A percentile compares a stretch with the other conserved stretches of the same genome.
phyloP scores from a whole-genome alignment of 2,113 vertebrate genomes.

The Rhinolophus sinicus region DNA sequence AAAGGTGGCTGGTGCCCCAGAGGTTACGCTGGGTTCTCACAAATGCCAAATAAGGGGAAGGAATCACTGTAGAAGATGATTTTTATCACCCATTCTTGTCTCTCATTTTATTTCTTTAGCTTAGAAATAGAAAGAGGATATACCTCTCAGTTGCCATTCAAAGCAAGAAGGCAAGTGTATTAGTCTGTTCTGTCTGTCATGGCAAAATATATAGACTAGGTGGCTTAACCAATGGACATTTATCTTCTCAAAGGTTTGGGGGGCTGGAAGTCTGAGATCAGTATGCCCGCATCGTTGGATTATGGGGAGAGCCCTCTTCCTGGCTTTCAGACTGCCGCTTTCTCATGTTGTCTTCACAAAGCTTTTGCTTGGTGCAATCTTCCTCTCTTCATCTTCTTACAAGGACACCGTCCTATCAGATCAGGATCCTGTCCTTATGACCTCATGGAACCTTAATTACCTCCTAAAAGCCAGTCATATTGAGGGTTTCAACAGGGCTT shows the following conservation, averaged over 20 bases:
- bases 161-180: background rate
- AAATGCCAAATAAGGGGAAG: background rate
- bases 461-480: background rate
- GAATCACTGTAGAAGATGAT: background rate
- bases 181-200: background rate
- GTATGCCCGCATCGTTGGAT: no score
- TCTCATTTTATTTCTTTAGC: background rate
- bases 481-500: background rate
- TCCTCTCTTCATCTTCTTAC: background rate
- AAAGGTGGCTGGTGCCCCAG: background rate
- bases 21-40: background rate
- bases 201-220: background rate
- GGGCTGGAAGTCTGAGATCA: background rate
- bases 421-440: background rate
- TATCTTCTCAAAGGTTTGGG: background rate
- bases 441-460: background rate
- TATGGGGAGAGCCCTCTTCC: background rate
- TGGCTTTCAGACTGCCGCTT: background rate
- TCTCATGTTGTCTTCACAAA: background rate
- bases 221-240: background rate
- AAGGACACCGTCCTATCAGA: background rate
- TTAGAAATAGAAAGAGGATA: background rate
- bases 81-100: background rate
- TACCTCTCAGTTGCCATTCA: background rate
- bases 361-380: background rate